Percentiles rank a stretch among this genome's conserved stretches.
phyloP scores from a whole-genome alignment of 2,113 vertebrate species.

The Boulengeromyrus knoepffleri region DNA sequence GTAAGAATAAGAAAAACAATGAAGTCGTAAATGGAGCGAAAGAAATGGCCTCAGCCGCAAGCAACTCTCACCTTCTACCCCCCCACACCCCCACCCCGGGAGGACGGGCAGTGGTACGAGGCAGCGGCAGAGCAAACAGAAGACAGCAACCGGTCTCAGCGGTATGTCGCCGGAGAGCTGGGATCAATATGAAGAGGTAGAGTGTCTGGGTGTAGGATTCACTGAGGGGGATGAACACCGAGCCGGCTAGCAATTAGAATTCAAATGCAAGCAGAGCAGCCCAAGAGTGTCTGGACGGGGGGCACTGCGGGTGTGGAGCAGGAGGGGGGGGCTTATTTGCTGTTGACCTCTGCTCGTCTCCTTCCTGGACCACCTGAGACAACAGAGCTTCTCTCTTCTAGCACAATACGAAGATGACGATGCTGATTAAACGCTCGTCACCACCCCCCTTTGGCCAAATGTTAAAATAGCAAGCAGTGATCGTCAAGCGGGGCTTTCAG shows the following conservation, averaged over 20 bases:
- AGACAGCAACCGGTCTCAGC: slow-evolving; percentile 25
- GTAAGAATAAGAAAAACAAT: neutral
- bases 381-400: neutral
- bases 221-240: slow-evolving; percentile 26
- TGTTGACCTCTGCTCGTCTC: slow-evolving; percentile 1
- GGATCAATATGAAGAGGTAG: slow-evolving; percentile 37
- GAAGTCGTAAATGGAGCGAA: neutral
- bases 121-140: slow-evolving; percentile 24
- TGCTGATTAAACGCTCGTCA: neutral
- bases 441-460: neutral
- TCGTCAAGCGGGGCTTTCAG: neutral
- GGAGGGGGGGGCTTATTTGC: neutral
- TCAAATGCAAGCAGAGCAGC: slow-evolving; percentile 48
- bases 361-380: neutral
- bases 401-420: neutral
- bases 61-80: neutral
- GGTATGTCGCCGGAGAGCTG: slow-evolving; percentile 15
- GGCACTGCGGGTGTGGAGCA: neutral
- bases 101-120: neutral
- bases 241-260: slow-evolving; percentile 45
- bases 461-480: neutral
- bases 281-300: slow-evolving; percentile 4
- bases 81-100: neutral
- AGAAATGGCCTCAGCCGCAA: slow-evolving; percentile 9
- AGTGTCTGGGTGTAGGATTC: slow-evolving; percentile 30